Base-by-base conservation (phyloP, 1,140 invertebrate genomes). In the Heliconius congener region DNA sequence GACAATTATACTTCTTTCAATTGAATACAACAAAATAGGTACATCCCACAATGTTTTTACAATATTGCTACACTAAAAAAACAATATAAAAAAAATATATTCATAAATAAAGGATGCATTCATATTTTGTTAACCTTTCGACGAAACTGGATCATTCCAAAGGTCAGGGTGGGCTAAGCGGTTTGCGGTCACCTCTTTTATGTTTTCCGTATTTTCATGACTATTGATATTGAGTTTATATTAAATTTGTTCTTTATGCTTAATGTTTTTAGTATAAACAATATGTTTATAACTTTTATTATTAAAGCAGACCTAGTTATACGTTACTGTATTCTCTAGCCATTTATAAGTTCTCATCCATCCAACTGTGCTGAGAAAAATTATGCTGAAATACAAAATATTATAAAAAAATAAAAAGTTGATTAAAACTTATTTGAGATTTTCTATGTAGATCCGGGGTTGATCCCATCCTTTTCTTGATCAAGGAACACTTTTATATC, bases 141-240 rank as follows among this genome's bases (percentile, higher is more conserved):
- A 42, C 71, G 71, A 72, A 72, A 72, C 71, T 72, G 71, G 71
- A 72, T 2, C 71, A 72, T 72, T 72, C 3, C 30, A 72, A 72
- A 72, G 71, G 71, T 72, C 71, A 39, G 71, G 34, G 30, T 42
- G 19, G 70, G 70, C 34, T 71, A 71, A 71, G 70, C 70, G 27
- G 71, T 72, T 39, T 27, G 60, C 60, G 60, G 60, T 72, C 71
- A 72, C 37, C 71, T 72, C 71, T 72, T 72, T 72, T 72, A 72
- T 72, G n/a, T 72, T 72, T 42, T 72, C 71, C 71, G 71, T 72
- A 72, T 72, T 72, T 37, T 39, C 37, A 72, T 39, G 18, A 72
- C 18, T 39, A 72, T 42, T 72, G 71, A 39, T 39, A 72, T 72
- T 9, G 71, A 37, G 30, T 19, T 37, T 5, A 72, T 72, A 42